Evolutionary conservation across 2,888 invertebrate genomes (phyloP).

Genomic region (Tanypteryx hageni): DNA sequence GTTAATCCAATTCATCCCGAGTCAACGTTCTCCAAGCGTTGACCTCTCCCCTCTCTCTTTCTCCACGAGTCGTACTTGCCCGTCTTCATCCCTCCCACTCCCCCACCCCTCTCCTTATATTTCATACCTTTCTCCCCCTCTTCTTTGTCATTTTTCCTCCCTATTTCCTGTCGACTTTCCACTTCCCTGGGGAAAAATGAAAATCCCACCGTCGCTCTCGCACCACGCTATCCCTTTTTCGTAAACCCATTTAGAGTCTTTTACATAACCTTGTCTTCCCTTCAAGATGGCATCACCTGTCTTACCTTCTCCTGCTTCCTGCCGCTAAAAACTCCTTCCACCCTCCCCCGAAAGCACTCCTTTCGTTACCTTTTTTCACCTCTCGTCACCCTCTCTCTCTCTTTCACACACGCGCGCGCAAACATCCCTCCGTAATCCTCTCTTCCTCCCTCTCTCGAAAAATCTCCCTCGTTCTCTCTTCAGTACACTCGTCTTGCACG

Average conservation of each 20-base stretch:
- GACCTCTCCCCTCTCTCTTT: slow-evolving; percentile 10
- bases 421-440: background rate
- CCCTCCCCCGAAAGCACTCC: background rate
- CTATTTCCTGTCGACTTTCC: background rate
- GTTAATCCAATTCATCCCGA: slow-evolving; percentile 45
- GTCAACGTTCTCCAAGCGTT: slow-evolving; percentile 31
- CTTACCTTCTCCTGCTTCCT: background rate
- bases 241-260: slow-evolving; percentile 47
- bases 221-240: background rate
- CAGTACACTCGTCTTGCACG: background rate
- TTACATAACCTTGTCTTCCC: slow-evolving; percentile 44
- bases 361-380: background rate
- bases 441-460: background rate
- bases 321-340: background rate
- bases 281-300: slow-evolving; percentile 34
- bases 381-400: background rate
- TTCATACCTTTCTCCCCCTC: background rate
- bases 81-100: background rate
- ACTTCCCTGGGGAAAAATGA: background rate
- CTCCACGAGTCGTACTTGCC: background rate
- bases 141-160: background rate
- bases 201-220: background rate
- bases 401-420: too few relatives aligned
- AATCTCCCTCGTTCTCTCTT: background rate
- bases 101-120: background rate